Conservation (phyloP, 23 tunicate species). For the Diplosoma virens region DNA sequence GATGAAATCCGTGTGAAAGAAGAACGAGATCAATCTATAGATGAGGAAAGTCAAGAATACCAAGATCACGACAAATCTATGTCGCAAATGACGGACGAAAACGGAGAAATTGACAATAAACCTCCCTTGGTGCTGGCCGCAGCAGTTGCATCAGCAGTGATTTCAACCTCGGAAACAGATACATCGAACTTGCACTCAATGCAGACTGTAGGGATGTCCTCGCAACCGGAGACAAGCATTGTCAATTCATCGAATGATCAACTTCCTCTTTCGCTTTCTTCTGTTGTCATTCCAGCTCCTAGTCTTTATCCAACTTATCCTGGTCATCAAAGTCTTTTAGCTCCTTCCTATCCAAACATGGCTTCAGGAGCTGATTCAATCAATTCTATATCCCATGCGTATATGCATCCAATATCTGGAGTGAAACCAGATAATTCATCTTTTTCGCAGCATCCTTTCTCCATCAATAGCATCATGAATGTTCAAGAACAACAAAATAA, state of each 20-base stretch:
- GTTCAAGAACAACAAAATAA: conserved; percentile 48
- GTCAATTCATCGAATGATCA: conserved; percentile 16
- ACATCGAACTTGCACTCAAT: background rate
- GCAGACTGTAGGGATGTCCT: conserved; percentile 17
- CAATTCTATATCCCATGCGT: conserved; percentile 6
- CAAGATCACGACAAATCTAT: conserved; percentile 6
- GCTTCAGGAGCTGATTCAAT: background rate
- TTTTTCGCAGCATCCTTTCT: conserved; percentile 83
- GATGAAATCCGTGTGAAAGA: conserved; percentile 49
- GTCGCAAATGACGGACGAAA: background rate
- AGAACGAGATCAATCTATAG: conserved; percentile 16
- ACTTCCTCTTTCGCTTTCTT: conserved; percentile 16
- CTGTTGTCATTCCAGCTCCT: conserved; percentile 11
- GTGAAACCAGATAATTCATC: conserved; percentile 35
- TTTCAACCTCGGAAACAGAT: conserved; percentile 13
- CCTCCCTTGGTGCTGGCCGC: conserved; percentile 52
- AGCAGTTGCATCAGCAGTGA: conserved; percentile 30
- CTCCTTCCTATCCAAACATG: conserved; percentile 11
- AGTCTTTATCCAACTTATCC: conserved; percentile 46
- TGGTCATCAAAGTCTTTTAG: conserved; percentile 24
- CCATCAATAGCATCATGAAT: conserved; percentile 79
- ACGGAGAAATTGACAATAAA: conserved; percentile 30
- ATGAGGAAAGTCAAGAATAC: conserved; percentile 2
- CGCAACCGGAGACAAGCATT: background rate
- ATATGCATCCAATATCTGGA: conserved; percentile 49